A percentile compares a stretch with the other conserved stretches of the same genome.
phyloP scores from a whole-genome alignment of 2,797 vertebrate genomes.

The Clarias laeviceps region DNA sequence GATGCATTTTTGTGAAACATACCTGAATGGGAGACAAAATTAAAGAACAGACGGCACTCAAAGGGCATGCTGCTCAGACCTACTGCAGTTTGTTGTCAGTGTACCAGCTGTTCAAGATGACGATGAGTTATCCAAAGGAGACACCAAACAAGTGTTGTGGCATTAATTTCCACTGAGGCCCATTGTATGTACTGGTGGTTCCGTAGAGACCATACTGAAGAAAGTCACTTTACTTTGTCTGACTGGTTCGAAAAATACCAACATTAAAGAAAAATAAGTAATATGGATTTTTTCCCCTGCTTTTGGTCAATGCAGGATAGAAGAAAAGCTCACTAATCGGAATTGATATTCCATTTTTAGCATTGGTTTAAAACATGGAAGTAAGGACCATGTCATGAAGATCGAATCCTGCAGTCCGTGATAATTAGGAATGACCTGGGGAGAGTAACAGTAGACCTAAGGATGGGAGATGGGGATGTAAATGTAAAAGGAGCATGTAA shows the following conservation, averaged over 20 bases:
- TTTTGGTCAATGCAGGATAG: background rate
- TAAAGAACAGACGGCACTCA: background rate
- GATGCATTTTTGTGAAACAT: background rate
- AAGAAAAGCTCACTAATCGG: background rate
- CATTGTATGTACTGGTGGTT: background rate
- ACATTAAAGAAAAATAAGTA: background rate
- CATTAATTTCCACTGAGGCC: background rate
- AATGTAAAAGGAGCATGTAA: background rate
- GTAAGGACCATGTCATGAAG: background rate
- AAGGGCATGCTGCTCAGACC: background rate
- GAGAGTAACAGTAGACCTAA: background rate
- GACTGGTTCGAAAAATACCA: background rate
- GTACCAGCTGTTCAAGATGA: background rate
- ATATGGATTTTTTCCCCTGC: background rate
- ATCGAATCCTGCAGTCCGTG: background rate
- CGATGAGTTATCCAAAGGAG: background rate
- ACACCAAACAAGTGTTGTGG: background rate
- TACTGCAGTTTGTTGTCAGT: background rate
- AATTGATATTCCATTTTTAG: background rate
- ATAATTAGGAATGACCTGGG: background rate
- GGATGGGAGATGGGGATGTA: background rate
- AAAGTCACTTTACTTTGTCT: background rate
- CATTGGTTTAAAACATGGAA: background rate
- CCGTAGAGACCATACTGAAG: background rate
- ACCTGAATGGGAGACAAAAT: background rate